Evolutionary conservation across 2,797 vertebrate genomes (phyloP).

Genomic region (Dendrocincla tyrannina): DNA sequence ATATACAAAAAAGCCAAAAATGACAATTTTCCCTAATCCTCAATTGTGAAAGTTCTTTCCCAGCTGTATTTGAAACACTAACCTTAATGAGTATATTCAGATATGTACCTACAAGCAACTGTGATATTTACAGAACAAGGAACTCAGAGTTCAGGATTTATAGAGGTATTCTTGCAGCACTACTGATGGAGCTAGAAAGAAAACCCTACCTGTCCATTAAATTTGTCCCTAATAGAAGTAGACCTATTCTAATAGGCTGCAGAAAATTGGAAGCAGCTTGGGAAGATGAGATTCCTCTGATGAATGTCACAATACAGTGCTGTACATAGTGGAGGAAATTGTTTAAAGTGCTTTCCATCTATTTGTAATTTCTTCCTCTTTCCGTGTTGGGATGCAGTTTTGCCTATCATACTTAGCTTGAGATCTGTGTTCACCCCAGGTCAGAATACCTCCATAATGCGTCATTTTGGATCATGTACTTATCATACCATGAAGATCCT

Average conservation of each 20-base stretch:
- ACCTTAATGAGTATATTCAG: background rate
- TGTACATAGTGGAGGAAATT: background rate
- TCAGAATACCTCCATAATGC: background rate
- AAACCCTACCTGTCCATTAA: background rate
- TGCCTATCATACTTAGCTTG: background rate
- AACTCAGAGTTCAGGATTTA: background rate
- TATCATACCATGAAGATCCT: background rate
- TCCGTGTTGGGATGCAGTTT: background rate
- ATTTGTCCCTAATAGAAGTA: background rate
- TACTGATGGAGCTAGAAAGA: background rate
- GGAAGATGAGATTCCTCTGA: conserved; percentile 36
- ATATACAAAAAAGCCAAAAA: background rate
- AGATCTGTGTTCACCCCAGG: background rate
- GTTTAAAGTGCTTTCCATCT: background rate
- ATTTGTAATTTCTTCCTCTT: background rate
- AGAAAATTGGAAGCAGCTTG: background rate
- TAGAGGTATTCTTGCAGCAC: background rate
- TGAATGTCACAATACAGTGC: background rate
- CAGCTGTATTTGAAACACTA: background rate
- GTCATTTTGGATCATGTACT: background rate
- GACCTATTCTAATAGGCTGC: background rate
- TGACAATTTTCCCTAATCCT: background rate
- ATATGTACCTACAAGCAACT: background rate
- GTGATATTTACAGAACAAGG: background rate
- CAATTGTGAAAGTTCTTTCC: background rate